Conservation (phyloP, 2,888 invertebrate genomes). For the Morinoia aosen region DNA sequence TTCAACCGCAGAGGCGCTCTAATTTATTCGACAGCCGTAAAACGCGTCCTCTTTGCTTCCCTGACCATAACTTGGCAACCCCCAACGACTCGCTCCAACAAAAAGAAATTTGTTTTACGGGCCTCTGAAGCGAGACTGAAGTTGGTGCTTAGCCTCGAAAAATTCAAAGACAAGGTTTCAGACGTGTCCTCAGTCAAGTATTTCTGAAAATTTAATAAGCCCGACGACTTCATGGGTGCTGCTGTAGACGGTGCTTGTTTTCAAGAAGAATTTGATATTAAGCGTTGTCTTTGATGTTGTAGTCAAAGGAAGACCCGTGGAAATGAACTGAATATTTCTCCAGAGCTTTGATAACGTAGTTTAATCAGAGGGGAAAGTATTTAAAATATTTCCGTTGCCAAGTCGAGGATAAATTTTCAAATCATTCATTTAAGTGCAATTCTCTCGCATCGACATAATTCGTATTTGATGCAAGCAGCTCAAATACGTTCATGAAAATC, state of each 20-base stretch:
- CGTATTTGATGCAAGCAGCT: neutral
- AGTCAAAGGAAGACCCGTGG: neutral
- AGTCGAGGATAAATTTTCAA: neutral
- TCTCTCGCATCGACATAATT: no score
- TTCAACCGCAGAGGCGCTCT: constrained; percentile 7
- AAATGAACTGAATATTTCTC: neutral
- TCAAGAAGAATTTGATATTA: neutral
- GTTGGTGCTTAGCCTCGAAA: constrained; percentile 24
- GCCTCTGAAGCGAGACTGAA: neutral
- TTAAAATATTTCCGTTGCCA: neutral
- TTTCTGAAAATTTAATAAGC: neutral
- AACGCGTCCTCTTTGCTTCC: constrained; percentile 43
- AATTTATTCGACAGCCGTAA: constrained; percentile 27
- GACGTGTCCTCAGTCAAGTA: neutral
- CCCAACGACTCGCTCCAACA: constrained; percentile 13
- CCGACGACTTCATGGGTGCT: neutral
- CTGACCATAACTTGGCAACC: constrained; percentile 46
- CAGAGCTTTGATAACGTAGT: neutral
- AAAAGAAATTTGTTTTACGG: constrained; percentile 37
- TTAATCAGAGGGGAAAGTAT: neutral
- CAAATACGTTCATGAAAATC: neutral
- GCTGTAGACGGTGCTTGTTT: neutral
- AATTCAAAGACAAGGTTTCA: constrained; percentile 14
- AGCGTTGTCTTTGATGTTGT: neutral
- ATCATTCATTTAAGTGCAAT: neutral